A percentile compares a stretch with the other conserved stretches of the same genome.
Evolutionary conservation across 2,888 invertebrate genomes (phyloP).

Genomic region (Eulithis testata): DNA sequence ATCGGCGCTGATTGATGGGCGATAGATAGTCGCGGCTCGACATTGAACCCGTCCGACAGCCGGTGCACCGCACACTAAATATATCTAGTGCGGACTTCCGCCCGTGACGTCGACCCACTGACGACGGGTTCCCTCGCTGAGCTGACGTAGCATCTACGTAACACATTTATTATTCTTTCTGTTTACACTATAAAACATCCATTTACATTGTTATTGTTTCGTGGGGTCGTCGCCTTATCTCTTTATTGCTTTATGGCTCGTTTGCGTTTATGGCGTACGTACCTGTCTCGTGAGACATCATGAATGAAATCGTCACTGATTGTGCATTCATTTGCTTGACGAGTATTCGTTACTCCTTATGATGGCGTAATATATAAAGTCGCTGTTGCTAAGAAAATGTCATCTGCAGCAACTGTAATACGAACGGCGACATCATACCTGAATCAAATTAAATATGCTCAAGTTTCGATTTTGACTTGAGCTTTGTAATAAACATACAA

Average conservation of each 20-base stretch:
- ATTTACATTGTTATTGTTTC: constrained; percentile 78
- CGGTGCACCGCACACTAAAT: constrained; percentile 63
- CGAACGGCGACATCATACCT: too few species aligned
- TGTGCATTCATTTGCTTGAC: constrained; percentile 40
- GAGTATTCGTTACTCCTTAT: constrained; percentile 10
- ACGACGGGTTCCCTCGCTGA: constrained; percentile 61
- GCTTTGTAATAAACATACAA: too few species aligned
- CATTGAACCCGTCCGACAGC: constrained; percentile 76
- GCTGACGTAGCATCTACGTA: constrained; percentile 73
- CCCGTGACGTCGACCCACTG: constrained; percentile 75
- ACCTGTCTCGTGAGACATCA: constrained; percentile 47
- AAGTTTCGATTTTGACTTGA: too few species aligned
- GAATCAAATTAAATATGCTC: too few species aligned
- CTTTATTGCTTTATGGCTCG: constrained; percentile 72
- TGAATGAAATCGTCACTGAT: constrained; percentile 38
- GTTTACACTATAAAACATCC: constrained; percentile 80
- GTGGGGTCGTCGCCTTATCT: constrained; percentile 78
- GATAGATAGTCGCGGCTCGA: constrained; percentile 77
- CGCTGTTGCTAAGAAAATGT: background rate
- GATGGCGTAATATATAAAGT: background rate
- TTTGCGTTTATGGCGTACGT: constrained; percentile 53
- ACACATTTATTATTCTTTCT: constrained; percentile 74
- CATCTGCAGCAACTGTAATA: too few species aligned
- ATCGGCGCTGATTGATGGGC: constrained; percentile 77
- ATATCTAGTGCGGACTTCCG: constrained; percentile 80